Base-by-base conservation (phyloP, 2,797 vertebrate genomes). In the Remorina albescens region DNA sequence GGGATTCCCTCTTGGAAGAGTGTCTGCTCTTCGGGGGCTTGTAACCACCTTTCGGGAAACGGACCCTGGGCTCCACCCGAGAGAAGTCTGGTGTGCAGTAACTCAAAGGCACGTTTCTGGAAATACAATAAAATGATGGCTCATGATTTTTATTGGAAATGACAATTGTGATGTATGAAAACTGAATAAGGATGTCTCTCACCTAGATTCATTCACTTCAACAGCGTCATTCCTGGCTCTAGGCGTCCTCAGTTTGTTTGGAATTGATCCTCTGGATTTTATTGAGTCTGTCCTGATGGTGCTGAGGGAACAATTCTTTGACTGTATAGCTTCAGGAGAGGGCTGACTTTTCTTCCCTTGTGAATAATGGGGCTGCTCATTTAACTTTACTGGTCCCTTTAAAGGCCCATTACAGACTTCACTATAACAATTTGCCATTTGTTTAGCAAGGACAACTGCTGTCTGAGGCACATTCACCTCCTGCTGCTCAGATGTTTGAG, bases 71-170 rank as follows among this genome's bases (percentile, higher is more conserved):
- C 70, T 94, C 92, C 82, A 99, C 97, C 86, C 96, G 96, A 64
- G 98, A 98, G 76, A 98, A 96, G 88, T 99, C 97, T 0, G 96
- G 97, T 11, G 93, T 92, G 0, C 92, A 93, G 84, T 95, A 93
- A 86, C 91, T 95, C 67, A 95, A 91, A 51, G 55, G 86, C 3
- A 92, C 93, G 41, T 86, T 96, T 64, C 82, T 97, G 81, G 28
- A 76, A 69, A 85, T 6, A 56, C 1, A 64, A 37, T 15, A 1
- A 55, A 25, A 60, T 18, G 21, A 44, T 10, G 4, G 50, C 72
- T 13, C 26, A 23, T 16, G 19, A 4, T 65, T 58, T 25, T 59
- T 10, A 36, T 26, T 6, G 11, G 37, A 23, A 44, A 13, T 2
- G 21, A 16, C 16, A 74, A 59, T 32, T 5, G n/a, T 6, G 6